Conservation (phyloP, 2,113 vertebrate species). For the Salminus brasiliensis region DNA sequence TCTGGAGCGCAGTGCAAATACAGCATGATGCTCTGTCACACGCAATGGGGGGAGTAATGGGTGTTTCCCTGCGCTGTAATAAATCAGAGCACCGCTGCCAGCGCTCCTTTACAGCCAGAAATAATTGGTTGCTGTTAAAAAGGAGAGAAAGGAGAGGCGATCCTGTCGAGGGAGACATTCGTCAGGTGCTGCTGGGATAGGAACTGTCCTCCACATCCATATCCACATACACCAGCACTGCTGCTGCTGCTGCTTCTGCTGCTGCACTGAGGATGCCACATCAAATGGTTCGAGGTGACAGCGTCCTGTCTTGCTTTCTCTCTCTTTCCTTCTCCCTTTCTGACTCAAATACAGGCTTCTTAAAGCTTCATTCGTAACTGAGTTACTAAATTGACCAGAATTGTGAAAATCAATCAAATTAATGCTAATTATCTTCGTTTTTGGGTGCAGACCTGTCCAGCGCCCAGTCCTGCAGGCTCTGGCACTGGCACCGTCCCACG, state of each 20-base stretch:
- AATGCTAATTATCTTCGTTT: too few relatives aligned
- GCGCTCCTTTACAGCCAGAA: neutral
- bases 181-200: neutral
- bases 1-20: slow-evolving; percentile 16
- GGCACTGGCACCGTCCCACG: too few relatives aligned
- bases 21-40: neutral
- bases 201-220: slow-evolving; percentile 10
- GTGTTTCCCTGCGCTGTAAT: neutral
- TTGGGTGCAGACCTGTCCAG: neutral
- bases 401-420: too few relatives aligned
- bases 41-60: neutral
- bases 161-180: neutral
- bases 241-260: neutral
- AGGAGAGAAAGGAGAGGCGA: neutral
- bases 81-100: neutral
- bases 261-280: neutral
- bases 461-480: neutral
- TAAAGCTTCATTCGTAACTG: too few relatives aligned
- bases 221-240: neutral
- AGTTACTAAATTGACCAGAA: too few relatives aligned
- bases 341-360: too few relatives aligned
- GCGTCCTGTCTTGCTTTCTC: neutral
- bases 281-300: neutral
- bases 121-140: slow-evolving; percentile 17
- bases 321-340: slow-evolving; percentile 18